Conservation (phyloP, 2,888 invertebrate species). For the Tillus elongatus region DNA sequence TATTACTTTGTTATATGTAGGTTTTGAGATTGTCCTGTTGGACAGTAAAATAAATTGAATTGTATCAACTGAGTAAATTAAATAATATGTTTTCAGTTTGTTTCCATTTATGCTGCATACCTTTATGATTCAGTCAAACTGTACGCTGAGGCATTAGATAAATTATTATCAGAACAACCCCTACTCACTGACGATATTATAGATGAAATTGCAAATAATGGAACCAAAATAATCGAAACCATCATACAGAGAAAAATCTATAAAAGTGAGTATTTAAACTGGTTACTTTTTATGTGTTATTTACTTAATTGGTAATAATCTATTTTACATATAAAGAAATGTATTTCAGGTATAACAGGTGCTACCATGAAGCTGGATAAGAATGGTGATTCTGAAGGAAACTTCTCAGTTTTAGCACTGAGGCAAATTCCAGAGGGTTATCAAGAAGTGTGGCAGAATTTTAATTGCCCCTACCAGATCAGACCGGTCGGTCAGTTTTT, state of each 20-base stretch:
- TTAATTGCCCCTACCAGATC: slow-evolving; percentile 69
- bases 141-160: slow-evolving; percentile 79
- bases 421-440: slow-evolving; percentile 38
- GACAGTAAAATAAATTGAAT: too few relatives aligned
- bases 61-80: too few relatives aligned
- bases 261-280: slow-evolving; percentile 59
- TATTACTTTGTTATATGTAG: too few relatives aligned
- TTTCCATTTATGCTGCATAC: slow-evolving; percentile 87
- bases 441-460: slow-evolving; percentile 45
- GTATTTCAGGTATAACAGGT: slow-evolving; percentile 84
- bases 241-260: slow-evolving; percentile 79
- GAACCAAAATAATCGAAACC: slow-evolving; percentile 75
- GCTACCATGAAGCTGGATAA: slow-evolving; percentile 85
- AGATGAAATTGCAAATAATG: slow-evolving; percentile 67
- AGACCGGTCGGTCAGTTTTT: slow-evolving; percentile 77
- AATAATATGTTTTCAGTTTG: slow-evolving; percentile 69
- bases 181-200: slow-evolving; percentile 54
- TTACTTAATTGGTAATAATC: too few relatives aligned
- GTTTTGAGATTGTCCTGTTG: too few relatives aligned
- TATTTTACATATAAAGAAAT: too few relatives aligned
- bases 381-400: slow-evolving; percentile 93
- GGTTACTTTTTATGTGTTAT: slow-evolving; percentile 7
- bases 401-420: slow-evolving; percentile 87
- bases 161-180: slow-evolving; percentile 52
- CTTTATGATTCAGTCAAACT: slow-evolving; percentile 89